Conservation (phyloP, 2,113 vertebrate genomes). For the Ailuropoda melanoleuca region DNA sequence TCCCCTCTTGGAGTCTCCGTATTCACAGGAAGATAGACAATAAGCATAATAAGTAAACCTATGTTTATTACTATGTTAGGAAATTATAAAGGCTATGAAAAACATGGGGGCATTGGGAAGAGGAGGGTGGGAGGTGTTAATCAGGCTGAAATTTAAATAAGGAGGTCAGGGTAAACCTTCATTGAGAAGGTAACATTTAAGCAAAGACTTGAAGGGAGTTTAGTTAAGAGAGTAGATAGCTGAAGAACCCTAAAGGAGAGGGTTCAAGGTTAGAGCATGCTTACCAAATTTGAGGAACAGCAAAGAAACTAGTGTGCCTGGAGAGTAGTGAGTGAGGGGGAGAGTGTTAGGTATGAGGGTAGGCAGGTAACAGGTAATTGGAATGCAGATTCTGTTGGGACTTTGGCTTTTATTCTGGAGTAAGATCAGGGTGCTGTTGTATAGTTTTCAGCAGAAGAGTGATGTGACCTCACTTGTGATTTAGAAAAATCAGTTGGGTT, state of each 20-base stretch:
- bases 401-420: not conserved
- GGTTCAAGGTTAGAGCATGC: not conserved
- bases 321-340: not conserved
- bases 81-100: not conserved
- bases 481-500: not conserved
- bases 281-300: not conserved
- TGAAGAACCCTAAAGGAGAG: not conserved
- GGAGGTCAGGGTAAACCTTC: not conserved
- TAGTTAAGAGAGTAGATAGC: not conserved
- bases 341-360: not conserved
- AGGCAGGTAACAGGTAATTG: not conserved
- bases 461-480: not conserved
- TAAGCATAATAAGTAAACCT: not conserved
- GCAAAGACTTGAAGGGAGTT: not conserved
- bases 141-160: not conserved
- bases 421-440: not conserved
- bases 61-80: not conserved
- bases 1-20: not conserved
- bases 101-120: not conserved
- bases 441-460: not conserved
- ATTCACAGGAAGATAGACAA: not conserved
- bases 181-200: slow-evolving; percentile 16
- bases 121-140: not conserved
- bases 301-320: not conserved
- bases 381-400: not conserved